Base-by-base conservation (phyloP, 1,140 invertebrate species). In the Atopsyche davidsoni region DNA sequence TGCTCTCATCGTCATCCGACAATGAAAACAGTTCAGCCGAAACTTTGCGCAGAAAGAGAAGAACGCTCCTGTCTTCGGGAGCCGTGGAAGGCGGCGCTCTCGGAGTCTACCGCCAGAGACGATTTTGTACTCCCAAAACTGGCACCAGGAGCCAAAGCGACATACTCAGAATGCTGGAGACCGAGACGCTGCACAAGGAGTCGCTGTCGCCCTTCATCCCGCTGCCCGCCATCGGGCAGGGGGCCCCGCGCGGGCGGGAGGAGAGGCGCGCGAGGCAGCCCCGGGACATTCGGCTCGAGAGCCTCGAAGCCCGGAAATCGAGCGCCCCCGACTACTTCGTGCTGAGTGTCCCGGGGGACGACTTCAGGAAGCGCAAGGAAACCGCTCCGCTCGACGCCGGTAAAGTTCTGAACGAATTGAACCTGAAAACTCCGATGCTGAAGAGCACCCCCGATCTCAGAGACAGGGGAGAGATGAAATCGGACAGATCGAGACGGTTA, bases 201-300 rank as follows among this genome's bases (percentile, higher is more conserved):
- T 61, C 57, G 10, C 50, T 72, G 0, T 69, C 70, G 0, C 70
- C 69, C 4, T 74, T 72, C 57, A 64, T 66, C 32, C 72, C 72
- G 1, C 60, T 74, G 3, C 72, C 72, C 2, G 69, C 69, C 1
- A 74, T 74, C 14, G 67, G 70, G 18, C 65, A 70, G 53, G 68
- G 62, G 31, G 42, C 59, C 1, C 62, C 64, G 3, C 31, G 36
- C n/a, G 18, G 25, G 1, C 47, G 51, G 45, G 51, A 53, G 35
- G 43, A 50, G n/a, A 34, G 38, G 11, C 22, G 21, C 4, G 57
- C 53, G 34, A 52, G 55, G 1, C 62, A 66, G 13, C 25, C 48
- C 7, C 17, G 49, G 22, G 59, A 63, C 14, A 56, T 41, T 32
- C n/a, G 23, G 14, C 22, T 53, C 4, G 23, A 53, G 17, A 35